phyloP scores from a whole-genome alignment of 2,113 vertebrate species.

The Rhea americana region DNA sequence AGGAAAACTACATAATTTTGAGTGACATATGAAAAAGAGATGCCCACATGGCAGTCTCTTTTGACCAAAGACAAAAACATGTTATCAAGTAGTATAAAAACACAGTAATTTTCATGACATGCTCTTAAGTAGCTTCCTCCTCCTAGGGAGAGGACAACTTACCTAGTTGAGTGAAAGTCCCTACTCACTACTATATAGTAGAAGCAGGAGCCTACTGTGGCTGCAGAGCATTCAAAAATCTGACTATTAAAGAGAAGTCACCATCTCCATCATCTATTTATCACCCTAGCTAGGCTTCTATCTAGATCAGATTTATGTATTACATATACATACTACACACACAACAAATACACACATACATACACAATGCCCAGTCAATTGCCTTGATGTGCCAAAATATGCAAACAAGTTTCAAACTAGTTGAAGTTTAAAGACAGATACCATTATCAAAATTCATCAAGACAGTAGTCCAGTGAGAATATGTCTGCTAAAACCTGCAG shows the following conservation, averaged over 20 bases:
- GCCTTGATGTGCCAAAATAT: neutral
- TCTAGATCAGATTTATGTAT: neutral
- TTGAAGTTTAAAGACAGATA: neutral
- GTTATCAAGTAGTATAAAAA: neutral
- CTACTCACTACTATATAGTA: neutral
- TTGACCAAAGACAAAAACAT: neutral
- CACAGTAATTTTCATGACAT: neutral
- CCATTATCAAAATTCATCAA: neutral
- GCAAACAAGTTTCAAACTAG: neutral
- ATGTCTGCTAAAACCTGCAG: neutral
- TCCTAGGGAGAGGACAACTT: neutral
- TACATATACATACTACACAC: neutral
- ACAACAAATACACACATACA: rapidly evolving
- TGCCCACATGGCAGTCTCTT: neutral
- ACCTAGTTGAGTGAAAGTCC: neutral
- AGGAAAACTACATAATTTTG: neutral
- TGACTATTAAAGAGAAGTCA: neutral
- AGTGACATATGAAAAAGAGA: neutral
- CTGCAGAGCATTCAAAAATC: neutral
- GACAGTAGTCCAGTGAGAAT: neutral
- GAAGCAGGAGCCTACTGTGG: neutral
- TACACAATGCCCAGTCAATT: neutral
- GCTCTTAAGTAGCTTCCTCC: neutral
- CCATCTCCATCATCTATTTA: neutral
- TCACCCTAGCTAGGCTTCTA: neutral